Evolutionary conservation across 2,888 invertebrate genomes (phyloP).

Genomic region (Stenchaetothrips biformis): DNA sequence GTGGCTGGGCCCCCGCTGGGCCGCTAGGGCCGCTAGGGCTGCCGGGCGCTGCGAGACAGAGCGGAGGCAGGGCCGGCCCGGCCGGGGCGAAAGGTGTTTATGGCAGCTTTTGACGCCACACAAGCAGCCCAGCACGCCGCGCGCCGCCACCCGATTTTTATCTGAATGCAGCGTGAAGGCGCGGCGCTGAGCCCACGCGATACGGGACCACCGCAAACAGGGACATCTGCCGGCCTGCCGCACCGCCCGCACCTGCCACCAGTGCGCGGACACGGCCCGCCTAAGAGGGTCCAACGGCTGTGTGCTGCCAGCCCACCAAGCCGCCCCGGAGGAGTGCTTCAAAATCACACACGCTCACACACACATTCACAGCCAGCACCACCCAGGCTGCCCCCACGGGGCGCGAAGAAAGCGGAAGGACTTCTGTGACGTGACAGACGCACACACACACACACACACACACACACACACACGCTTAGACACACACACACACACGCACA

Average conservation of each 20-base stretch:
- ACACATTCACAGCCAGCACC: too few relatives aligned
- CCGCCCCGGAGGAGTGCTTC: too few relatives aligned
- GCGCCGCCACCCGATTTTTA: slow-evolving; percentile 4
- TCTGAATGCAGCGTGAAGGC: not conserved
- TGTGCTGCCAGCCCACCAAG: not conserved
- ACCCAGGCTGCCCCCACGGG: too few relatives aligned
- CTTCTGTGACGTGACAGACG: too few relatives aligned
- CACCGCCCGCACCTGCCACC: not conserved
- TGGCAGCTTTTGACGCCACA: not conserved
- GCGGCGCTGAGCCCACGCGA: not conserved
- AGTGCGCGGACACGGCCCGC: not conserved
- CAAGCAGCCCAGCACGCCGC: not conserved
- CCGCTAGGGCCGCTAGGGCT: not conserved
- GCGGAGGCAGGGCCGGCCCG: not conserved
- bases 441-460: too few relatives aligned
- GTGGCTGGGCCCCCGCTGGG: not conserved
- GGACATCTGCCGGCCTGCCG: too few relatives aligned
- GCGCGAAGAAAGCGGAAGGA: too few relatives aligned
- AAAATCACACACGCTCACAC: too few relatives aligned
- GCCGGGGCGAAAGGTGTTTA: slow-evolving; percentile 9
- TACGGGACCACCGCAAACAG: too few relatives aligned
- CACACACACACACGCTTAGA: too few relatives aligned
- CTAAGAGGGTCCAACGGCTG: not conserved
- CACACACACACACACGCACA: too few relatives aligned
- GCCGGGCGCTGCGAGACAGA: too few relatives aligned